Evolutionary conservation across 2,888 invertebrate species (phyloP).

Genomic region (Syrista parreyssii): DNA sequence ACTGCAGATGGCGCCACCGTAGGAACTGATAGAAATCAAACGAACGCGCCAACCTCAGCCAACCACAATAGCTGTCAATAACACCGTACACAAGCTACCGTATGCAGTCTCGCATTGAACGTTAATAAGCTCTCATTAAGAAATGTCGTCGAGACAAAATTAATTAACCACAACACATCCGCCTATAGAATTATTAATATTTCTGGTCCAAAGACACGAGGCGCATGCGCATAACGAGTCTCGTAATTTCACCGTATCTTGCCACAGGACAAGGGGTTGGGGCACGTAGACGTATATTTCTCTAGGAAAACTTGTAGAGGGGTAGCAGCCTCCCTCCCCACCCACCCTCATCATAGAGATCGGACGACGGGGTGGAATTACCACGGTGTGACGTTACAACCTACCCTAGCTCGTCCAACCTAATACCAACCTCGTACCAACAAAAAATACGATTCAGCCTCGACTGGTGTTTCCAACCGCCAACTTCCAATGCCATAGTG

Average conservation of each 20-base stretch:
- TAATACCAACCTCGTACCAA: neutral
- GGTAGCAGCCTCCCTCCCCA: neutral
- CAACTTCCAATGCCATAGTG: neutral
- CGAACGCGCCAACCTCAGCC: too few relatives aligned
- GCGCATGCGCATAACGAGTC: neutral
- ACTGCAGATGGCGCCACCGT: too few relatives aligned
- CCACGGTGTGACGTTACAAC: slow-evolving; percentile 21
- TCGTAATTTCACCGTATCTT: too few relatives aligned
- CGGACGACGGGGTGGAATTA: slow-evolving; percentile 14
- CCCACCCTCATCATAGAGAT: neutral
- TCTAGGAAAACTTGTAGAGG: neutral
- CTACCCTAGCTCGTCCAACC: slow-evolving; percentile 4
- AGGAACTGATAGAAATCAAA: too few relatives aligned
- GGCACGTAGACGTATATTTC: neutral
- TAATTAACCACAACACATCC: neutral
- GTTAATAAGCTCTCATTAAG: neutral
- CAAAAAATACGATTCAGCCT: neutral
- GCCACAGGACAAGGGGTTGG: too few relatives aligned
- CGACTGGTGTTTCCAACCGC: neutral
- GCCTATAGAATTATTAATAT: neutral
- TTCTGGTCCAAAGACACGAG: neutral
- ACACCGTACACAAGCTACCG: neutral
- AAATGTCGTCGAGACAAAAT: neutral
- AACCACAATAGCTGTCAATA: too few relatives aligned
- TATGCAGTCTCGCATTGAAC: neutral